Evolutionary conservation across 1,140 invertebrate species (phyloP).

Genomic region (Rhopalosiphum padi): DNA sequence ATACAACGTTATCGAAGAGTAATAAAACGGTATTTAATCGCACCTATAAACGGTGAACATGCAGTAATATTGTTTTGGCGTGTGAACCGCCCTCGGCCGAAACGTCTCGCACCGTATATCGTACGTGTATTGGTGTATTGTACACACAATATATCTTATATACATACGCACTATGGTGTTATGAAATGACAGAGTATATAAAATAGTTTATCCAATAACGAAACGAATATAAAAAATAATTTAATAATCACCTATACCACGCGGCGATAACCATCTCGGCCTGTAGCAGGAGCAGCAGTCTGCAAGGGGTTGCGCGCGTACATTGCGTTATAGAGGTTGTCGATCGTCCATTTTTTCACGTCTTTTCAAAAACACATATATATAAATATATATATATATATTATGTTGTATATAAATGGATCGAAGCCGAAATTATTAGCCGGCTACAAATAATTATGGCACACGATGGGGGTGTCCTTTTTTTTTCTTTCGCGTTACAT

Average conservation of each 20-base stretch:
- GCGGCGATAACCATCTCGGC: neutral
- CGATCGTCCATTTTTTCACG: neutral
- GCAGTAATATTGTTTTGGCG: slow-evolving; percentile 46
- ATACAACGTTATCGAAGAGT: neutral
- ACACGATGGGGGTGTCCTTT: slow-evolving; percentile 2
- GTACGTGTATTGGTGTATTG: neutral
- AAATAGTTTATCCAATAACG: neutral
- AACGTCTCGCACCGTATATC: neutral
- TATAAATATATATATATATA: neutral
- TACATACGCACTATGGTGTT: neutral
- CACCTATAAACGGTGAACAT: neutral
- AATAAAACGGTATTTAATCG: slow-evolving; percentile 15
- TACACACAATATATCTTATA: slow-evolving; percentile 7
- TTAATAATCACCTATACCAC: slow-evolving; percentile 49
- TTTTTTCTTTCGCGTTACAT: neutral
- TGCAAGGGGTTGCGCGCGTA: neutral
- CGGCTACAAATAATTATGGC: slow-evolving; percentile 42
- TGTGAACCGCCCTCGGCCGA: slow-evolving; percentile 41
- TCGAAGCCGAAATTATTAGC: neutral
- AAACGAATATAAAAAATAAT: slow-evolving; percentile 26
- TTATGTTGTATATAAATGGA: neutral
- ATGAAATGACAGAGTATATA: slow-evolving; percentile 47
- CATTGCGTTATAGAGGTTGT: neutral
- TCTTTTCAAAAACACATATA: neutral
- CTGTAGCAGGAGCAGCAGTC: neutral